Percentiles rank a stretch among this genome's conserved stretches.
These are phyloP conservation scores for Manacus vitellinus DNA, from an alignment of 2,113 vertebrate species.

Conservation along the genomic window DNA sequence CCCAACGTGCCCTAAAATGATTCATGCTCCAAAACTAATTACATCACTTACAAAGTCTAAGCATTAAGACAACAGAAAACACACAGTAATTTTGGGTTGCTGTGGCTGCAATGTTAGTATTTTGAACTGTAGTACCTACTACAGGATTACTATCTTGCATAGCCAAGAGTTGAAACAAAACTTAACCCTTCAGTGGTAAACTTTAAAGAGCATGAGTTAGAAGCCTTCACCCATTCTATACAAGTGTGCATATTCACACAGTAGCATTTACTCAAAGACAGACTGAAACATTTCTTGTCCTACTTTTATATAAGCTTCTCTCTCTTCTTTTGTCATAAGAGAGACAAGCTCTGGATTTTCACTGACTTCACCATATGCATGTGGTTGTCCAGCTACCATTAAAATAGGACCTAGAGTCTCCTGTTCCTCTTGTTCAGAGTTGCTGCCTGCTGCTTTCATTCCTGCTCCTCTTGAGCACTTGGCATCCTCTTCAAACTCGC, in stretches of 20 bases:
- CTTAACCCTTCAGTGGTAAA: not conserved
- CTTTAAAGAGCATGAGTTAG: not conserved
- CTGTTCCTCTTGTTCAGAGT: constrained; percentile 21
- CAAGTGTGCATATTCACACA: not conserved
- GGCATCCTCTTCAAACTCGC: constrained; percentile 17
- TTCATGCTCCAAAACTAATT: not conserved
- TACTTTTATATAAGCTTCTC: constrained; percentile 52
- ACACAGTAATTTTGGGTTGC: not conserved
- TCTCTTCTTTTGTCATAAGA: constrained; percentile 68
- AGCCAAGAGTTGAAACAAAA: not conserved
- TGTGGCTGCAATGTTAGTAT: not conserved
- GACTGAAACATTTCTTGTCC: constrained; percentile 68
- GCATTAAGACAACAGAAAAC: not conserved
- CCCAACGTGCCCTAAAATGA: not conserved
- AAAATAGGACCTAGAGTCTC: constrained; percentile 32
- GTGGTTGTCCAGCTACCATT: constrained; percentile 60
- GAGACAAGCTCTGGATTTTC: constrained; percentile 68
- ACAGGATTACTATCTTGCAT: not conserved
- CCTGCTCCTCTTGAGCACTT: not conserved
- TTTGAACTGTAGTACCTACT: not conserved
- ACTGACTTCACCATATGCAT: constrained; percentile 16
- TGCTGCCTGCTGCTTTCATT: not conserved
- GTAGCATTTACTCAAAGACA: constrained; percentile 57
- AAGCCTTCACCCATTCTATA: not conserved
- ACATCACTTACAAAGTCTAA: not conserved